Conservation (phyloP, 2,888 invertebrate species). For the Thumatha senex region DNA sequence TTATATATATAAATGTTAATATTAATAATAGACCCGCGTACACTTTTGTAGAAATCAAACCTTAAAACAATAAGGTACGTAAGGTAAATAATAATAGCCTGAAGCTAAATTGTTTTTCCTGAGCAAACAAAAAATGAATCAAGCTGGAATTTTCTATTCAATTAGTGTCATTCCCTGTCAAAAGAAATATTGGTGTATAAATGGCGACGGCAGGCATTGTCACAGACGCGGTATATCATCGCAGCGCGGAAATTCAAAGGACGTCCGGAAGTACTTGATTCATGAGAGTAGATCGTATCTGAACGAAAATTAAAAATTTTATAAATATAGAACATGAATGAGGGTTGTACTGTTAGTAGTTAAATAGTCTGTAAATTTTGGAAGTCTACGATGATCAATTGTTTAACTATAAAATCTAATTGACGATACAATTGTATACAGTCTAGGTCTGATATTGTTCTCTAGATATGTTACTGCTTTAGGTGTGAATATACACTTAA, state of each 20-base stretch:
- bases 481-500: no score
- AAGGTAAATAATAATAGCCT: no score
- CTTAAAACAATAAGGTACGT: no score
- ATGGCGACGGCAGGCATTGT: conserved; percentile 70
- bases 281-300: conserved; percentile 68
- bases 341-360: conserved; percentile 23
- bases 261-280: conserved; percentile 77
- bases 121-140: no score
- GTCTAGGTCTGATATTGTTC: no score
- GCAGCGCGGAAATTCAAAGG: conserved; percentile 73
- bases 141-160: conserved; percentile 37
- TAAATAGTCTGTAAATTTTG: conserved; percentile 25
- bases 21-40: no score
- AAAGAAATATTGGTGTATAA: conserved; percentile 70
- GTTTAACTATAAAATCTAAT: no score
- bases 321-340: conserved; percentile 74
- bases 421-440: no score
- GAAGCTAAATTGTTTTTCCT: no score
- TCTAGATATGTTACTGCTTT: no score
- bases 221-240: conserved; percentile 72
- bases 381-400: background rate
- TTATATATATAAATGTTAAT: conserved; percentile 25
- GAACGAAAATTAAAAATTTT: conserved; percentile 73
- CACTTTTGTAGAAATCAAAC: no score
- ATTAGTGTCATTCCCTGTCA: conserved; percentile 65